Base-by-base conservation (phyloP, 2,113 vertebrate species). In the Ictalurus punctatus region DNA sequence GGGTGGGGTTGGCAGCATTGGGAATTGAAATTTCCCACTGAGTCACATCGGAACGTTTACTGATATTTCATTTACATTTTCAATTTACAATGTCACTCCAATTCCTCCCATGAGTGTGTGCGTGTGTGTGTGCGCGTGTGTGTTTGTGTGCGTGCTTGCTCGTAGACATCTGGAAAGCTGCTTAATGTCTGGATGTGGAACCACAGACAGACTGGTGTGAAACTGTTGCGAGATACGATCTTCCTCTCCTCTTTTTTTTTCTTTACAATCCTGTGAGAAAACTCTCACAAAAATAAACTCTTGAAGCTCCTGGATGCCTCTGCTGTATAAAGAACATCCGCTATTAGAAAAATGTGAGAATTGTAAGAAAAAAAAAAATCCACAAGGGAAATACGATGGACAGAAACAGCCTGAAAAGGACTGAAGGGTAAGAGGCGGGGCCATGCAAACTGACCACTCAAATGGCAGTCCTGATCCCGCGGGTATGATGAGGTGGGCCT, bases 231-330 rank as follows among this genome's bases (percentile, higher is more conserved):
- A 86, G 83, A 89, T 88, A 88, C 73, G 79, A 88, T 91, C 90
- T 90, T 76, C 88, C 80, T 91, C 65, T 91, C 25, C 86, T 87
- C 71, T 85, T 86, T 54, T 67, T 83, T 84, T 54, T 87, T 91
- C 71, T 86, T 81, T 86, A 87, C 86, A 91, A 91, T 92, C 91
- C 90, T 90, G 94, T 94, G 93, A 93, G 93, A 91, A 67, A 87
- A 89, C 94, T 94, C 93, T 86, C 88, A 59, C 73, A 58, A 74
- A 74, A 86, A 73, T 9, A 13, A 61, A 74, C 58, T 56, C 71
- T 54, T 37, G 85, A 95, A 94, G 91, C 92, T 91, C 92, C 94
- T 93, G 92, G 93, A 94, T 91, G 94, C 94, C 92, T 93, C 87
- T 90, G 79, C 89, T 91, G 90, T 89, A 90, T 88, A 91, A 82